Conservation (phyloP, 1,140 invertebrate species). For the Sminthurinus signatus region DNA sequence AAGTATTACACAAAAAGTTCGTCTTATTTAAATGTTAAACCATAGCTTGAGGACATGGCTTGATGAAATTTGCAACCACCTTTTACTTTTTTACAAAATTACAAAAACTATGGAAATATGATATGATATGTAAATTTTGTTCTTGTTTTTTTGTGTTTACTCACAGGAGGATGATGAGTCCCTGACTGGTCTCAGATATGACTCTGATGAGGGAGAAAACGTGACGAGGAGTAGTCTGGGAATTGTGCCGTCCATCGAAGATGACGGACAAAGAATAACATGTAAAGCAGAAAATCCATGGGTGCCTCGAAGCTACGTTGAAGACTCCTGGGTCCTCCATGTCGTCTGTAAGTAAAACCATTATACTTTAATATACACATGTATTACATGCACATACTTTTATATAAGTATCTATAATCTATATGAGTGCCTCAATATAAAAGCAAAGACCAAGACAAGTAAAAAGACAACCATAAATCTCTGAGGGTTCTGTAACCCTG, state of each 20-base stretch:
- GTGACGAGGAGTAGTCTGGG: slow-evolving; percentile 38
- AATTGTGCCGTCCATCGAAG: slow-evolving; percentile 39
- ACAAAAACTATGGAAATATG: background rate
- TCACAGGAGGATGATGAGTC: slow-evolving; percentile 19
- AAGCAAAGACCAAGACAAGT: too few species aligned
- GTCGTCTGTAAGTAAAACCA: slow-evolving; percentile 52
- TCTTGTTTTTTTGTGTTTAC: slow-evolving; percentile 13
- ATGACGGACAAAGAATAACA: slow-evolving; percentile 41
- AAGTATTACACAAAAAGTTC: too few species aligned
- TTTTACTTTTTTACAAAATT: background rate
- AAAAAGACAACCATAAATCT: too few species aligned
- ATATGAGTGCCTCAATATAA: too few species aligned
- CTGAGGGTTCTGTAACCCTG: too few species aligned
- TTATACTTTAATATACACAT: too few species aligned
- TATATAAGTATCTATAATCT: too few species aligned
- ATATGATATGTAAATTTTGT: slow-evolving; percentile 5
- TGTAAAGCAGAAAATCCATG: slow-evolving; percentile 68
- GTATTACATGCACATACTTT: too few species aligned
- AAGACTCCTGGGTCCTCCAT: slow-evolving; percentile 61
- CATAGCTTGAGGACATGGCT: too few species aligned
- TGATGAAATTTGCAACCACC: too few species aligned
- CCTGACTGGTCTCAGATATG: slow-evolving; percentile 8
- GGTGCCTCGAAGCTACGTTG: slow-evolving; percentile 69
- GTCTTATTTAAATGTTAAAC: too few species aligned
- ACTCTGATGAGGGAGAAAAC: slow-evolving; percentile 39